phyloP scores from a whole-genome alignment of 2,113 vertebrate species.

The Ceyx melanurus region DNA sequence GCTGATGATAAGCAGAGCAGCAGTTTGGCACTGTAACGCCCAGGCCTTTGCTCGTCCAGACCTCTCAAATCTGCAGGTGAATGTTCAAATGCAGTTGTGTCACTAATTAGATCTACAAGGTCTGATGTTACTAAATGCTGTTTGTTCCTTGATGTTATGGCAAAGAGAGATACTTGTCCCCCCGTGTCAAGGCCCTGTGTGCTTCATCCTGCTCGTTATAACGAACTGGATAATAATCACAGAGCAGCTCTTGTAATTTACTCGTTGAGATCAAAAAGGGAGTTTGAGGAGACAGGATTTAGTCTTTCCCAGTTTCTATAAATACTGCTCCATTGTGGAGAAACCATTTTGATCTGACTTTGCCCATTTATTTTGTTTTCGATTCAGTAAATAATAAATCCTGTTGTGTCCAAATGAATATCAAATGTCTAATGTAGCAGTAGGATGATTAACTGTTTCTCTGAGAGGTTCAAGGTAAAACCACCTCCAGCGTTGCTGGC shows the following conservation, averaged over 20 bases:
- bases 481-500: conserved; percentile 2
- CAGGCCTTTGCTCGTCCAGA: background rate
- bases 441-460: conserved; percentile 63
- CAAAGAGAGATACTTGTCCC: background rate
- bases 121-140: background rate
- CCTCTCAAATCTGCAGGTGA: background rate
- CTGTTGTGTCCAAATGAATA: conserved; percentile 45
- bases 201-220: background rate
- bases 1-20: background rate
- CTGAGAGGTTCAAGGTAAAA: conserved; percentile 60
- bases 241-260: background rate
- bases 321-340: conserved; percentile 13
- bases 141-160: conserved; percentile 8
- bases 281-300: background rate
- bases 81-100: background rate
- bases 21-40: background rate
- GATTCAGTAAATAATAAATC: conserved; percentile 51
- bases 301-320: conserved; percentile 46
- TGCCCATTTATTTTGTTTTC: conserved; percentile 42
- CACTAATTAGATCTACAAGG: background rate
- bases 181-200: background rate
- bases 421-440: conserved; percentile 51
- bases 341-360: conserved; percentile 49
- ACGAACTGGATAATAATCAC: conserved; percentile 17
- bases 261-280: background rate